phyloP scores from a whole-genome alignment of 2,113 vertebrate species.

The Dicerorhinus sumatrensis region DNA sequence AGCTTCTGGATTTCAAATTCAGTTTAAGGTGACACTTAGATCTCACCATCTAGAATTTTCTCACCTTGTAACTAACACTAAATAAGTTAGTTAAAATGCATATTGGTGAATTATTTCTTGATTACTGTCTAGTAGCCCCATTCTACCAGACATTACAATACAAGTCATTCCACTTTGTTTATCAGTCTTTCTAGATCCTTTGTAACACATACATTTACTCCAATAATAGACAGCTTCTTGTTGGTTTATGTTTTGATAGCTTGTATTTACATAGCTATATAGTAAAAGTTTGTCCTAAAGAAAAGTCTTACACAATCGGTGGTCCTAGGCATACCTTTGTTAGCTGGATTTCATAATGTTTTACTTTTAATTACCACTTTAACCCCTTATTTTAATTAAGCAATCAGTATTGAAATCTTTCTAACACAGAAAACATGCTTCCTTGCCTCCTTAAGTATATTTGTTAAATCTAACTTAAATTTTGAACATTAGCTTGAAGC shows the following conservation, averaged over 20 bases:
- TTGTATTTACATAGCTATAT: not conserved
- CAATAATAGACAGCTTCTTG: not conserved
- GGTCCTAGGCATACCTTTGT: not conserved
- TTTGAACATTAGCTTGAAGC: conserved; percentile 13
- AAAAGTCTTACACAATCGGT: conserved; percentile 10
- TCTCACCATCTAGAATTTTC: not conserved
- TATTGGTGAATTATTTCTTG: not conserved
- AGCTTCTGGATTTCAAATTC: not conserved
- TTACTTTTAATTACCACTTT: conserved; percentile 29
- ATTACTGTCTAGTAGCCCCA: not conserved
- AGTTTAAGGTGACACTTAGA: not conserved
- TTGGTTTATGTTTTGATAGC: not conserved
- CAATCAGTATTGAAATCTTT: not conserved
- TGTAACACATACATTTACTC: not conserved
- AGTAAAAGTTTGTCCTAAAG: not conserved
- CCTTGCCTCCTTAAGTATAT: not conserved
- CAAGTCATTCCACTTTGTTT: not conserved
- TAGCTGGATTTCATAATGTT: conserved; percentile 13
- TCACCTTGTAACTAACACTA: not conserved
- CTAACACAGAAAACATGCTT: not conserved
- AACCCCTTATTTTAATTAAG: conserved; percentile 42
- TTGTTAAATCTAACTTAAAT: conserved; percentile 9
- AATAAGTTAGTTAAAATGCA: not conserved
- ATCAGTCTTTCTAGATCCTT: not conserved
- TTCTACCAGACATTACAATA: not conserved